Base-by-base conservation (phyloP, 2,797 vertebrate species). In the Triplophysa yarkandensis region DNA sequence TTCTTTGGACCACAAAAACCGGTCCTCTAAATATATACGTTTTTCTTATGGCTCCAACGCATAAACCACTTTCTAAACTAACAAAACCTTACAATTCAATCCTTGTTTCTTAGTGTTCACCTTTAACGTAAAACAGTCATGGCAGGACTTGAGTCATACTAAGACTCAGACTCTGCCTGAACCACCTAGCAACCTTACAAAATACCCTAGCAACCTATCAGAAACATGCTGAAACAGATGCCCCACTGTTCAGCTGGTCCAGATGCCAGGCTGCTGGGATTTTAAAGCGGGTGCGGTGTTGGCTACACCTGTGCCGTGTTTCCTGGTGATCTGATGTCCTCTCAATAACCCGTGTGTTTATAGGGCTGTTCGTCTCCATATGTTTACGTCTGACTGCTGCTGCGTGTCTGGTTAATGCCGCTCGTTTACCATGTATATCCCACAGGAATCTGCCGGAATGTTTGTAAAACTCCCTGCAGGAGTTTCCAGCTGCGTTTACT, bases 401-500 rank as follows among this genome's bases (percentile, higher is more conserved):
- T 16, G 43, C n/a, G 6, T 16, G 10, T 13, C 64, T 36, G 69
- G 14, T 21, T 46, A 13, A 43, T n/a, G 52, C 46, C 48, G 4
- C 39, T 74, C 55, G 13, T 41, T 27, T 43, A 16, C 25, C 46
- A 1, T 41, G 43, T 50, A 36, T 10, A 71, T 23, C 34, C 14
- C 17, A 14, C 34, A 4, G 4, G n/a, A 8, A n/a, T 66, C 41
- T 4, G 11, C 54, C 54, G 61, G 43, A 70, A 39, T 30, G 55
- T 39, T 50, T 50, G 74, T 63, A 36, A 67, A 67, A 11, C 44
- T 44, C 46, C 61, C 52, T 55, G 73, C 2, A 13, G 27, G 27
- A 39, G 43, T 54, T 71, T 74, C 74, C 77, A 75, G 80, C 77
- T 71, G 77, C 58, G 71, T 80, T 79, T 77, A 82, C 63, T 6